These are phyloP conservation scores for Oreochromis tanganicae DNA, from an alignment of 2,113 vertebrate species.

Conservation along the genomic window DNA sequence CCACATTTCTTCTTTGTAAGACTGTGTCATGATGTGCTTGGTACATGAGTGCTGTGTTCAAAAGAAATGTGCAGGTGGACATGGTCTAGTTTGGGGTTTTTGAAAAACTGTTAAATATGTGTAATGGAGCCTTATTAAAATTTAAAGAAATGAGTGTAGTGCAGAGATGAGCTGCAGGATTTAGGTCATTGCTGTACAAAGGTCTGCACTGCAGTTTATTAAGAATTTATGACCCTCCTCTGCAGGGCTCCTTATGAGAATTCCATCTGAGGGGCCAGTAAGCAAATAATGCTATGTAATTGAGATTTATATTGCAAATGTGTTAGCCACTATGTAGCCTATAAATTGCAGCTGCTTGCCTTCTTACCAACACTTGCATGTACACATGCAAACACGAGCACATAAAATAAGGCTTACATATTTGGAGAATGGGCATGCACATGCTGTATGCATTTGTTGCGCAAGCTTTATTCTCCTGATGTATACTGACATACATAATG, in stretches of 20 bases:
- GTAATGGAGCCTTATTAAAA: conserved; percentile 66
- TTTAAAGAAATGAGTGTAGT: conserved; percentile 60
- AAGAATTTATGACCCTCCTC: conserved; percentile 72
- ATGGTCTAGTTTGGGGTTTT: not conserved
- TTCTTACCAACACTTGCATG: conserved; percentile 1
- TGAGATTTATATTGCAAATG: conserved; percentile 73
- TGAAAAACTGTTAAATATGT: conserved; percentile 51
- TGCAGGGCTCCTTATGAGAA: conserved; percentile 58
- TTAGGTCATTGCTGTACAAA: conserved; percentile 70
- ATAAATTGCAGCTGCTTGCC: conserved; percentile 48
- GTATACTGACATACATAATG: conserved; percentile 58
- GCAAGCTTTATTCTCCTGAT: conserved; percentile 59
- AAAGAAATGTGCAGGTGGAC: conserved; percentile 11
- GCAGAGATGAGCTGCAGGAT: conserved; percentile 64
- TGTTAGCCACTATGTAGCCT: conserved; percentile 34
- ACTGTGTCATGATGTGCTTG: not conserved
- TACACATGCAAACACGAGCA: conserved; percentile 4
- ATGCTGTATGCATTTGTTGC: not conserved
- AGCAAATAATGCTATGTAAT: conserved; percentile 71
- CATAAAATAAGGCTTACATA: conserved; percentile 44
- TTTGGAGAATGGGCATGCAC: conserved; percentile 22
- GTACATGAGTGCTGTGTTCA: not conserved
- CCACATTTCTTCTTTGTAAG: not conserved
- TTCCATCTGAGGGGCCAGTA: conserved; percentile 47
- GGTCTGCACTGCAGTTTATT: conserved; percentile 78